Evolutionary conservation across 2,888 invertebrate genomes (phyloP).

Genomic region (Microchrysa polita): DNA sequence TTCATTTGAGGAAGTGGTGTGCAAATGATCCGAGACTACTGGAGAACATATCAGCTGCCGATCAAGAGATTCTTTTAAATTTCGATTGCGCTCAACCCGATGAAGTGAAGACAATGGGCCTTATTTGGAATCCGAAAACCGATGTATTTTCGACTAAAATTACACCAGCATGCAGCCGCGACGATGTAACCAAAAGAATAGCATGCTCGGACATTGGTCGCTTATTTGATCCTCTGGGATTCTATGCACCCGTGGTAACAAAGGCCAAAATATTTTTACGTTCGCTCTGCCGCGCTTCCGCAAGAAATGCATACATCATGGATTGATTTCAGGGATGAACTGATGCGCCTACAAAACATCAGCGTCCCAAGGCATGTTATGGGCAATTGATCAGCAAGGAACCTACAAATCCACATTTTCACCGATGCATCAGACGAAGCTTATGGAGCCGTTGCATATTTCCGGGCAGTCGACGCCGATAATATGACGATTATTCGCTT

Average conservation of each 20-base stretch:
- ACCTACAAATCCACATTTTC: conserved; percentile 43
- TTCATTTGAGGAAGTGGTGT: too few species aligned
- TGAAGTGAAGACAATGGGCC: not conserved
- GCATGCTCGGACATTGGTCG: not conserved
- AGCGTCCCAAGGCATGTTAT: too few species aligned
- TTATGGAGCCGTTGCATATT: conserved; percentile 35
- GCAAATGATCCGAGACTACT: not conserved
- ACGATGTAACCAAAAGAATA: not conserved
- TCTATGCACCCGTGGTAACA: not conserved
- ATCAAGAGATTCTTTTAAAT: not conserved
- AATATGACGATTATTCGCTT: not conserved
- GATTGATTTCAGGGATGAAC: not conserved
- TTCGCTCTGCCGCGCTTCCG: too few species aligned
- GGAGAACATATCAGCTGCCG: not conserved
- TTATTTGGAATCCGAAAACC: not conserved
- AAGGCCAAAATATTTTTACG: not conserved
- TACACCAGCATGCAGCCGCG: not conserved
- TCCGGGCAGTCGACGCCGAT: not conserved
- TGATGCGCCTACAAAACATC: not conserved
- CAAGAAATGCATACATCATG: not conserved
- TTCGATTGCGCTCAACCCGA: not conserved
- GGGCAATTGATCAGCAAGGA: not conserved
- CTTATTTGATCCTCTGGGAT: not conserved
- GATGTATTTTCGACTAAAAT: not conserved
- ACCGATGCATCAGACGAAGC: conserved; percentile 43